Base-by-base conservation (phyloP, 2,113 vertebrate species). In the Australoheros scitulus region DNA sequence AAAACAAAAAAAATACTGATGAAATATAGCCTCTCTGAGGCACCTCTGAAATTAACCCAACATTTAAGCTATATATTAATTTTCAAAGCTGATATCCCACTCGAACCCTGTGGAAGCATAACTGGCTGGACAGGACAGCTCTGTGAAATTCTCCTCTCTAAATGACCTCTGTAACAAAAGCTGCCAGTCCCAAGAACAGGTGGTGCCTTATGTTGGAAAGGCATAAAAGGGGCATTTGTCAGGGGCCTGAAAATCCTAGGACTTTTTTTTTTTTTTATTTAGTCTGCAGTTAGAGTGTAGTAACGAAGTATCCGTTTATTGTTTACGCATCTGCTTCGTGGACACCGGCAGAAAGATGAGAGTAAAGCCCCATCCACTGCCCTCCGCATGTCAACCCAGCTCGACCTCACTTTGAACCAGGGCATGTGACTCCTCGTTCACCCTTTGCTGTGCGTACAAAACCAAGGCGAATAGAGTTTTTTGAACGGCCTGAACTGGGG, bases 171-270 rank as follows among this genome's bases (percentile, higher is more conserved):
- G 85, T 79, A 94, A 96, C 94, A 95, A 95, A 95, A 92, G 93
- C 92, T 89, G 87, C 86, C 91, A 93, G 91, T 92, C 92, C 92
- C 84, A 92, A 55, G 87, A 96, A 96, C 95, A 96, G 95, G 95
- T 95, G 95, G 94, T 86, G 87, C 90, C 94, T 93, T 93, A 91
- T 93, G 94, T 87, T 83, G 80, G 59, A 47, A 43, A 50, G 76
- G 89, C 88, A 95, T 95, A 94, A 93, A 95, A 80, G 92, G 83
- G 91, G 89, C 94, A 95, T 95, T 95, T 96, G 94, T 95, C 80
- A 70, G 41, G 79, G 61, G 81, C 87, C 81, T 81, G 84, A 87
- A 83, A 92, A 92, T 87, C 82, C 34, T 56, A 79, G 81, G 86
- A 68, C 86, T 83, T 90, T 41, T 72, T 84, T 87, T n/a, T n/a